phyloP scores from a whole-genome alignment of 2,888 invertebrate genomes.

The Morpho deidamia region DNA sequence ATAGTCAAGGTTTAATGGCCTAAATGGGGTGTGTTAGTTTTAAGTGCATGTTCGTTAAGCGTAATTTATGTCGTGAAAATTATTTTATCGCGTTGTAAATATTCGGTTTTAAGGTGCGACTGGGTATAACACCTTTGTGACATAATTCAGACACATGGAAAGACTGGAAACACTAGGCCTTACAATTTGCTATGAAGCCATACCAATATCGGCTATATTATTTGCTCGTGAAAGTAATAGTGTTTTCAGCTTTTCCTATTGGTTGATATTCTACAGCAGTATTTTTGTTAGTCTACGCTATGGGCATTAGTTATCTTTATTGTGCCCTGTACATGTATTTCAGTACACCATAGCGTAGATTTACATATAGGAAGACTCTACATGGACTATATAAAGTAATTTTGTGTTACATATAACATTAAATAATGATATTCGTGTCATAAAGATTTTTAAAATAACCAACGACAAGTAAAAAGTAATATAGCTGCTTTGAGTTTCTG shows the following conservation, averaged over 20 bases:
- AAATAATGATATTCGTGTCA: background rate
- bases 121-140: slow-evolving; percentile 1
- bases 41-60: slow-evolving; percentile 50
- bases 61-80: slow-evolving; percentile 29
- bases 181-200: too few species aligned
- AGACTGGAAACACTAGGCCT: slow-evolving; percentile 1
- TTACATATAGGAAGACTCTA: slow-evolving; percentile 10
- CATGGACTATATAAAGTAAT: slow-evolving; percentile 8
- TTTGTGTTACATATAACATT: background rate
- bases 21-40: slow-evolving; percentile 47
- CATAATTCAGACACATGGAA: slow-evolving; percentile 3
- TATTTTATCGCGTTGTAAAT: slow-evolving; percentile 41
- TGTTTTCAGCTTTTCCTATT: slow-evolving; percentile 9
- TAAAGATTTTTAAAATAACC: background rate
- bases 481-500: too few species aligned
- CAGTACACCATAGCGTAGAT: slow-evolving; percentile 12
- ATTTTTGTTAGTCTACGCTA: slow-evolving; percentile 17
- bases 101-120: slow-evolving; percentile 21
- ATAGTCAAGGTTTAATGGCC: slow-evolving; percentile 53
- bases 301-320: slow-evolving; percentile 1
- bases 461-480: too few species aligned
- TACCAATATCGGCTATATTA: background rate
- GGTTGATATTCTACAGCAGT: slow-evolving; percentile 5
- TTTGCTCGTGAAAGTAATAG: background rate
- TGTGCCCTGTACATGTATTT: background rate